Evolutionary conservation across 2,888 invertebrate species (phyloP).

Genomic region (Homarus gammarus): DNA sequence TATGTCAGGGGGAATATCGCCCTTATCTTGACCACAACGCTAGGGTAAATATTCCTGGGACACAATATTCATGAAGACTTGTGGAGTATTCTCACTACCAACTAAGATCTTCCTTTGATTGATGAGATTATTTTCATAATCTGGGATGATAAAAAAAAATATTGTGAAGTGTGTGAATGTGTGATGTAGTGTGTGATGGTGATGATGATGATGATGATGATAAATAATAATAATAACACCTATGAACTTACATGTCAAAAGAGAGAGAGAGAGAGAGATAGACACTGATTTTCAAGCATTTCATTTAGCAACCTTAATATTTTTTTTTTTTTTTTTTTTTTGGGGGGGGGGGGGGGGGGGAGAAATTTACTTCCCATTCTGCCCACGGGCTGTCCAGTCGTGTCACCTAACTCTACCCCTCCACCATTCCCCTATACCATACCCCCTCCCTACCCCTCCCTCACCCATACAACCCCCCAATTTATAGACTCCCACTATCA

Average conservation of each 20-base stretch:
- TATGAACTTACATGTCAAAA: no score
- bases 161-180: not conserved
- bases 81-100: conserved; percentile 46
- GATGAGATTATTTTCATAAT: not conserved
- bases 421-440: not conserved
- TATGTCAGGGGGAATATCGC: not conserved
- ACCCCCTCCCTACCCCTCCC: conserved; percentile 2
- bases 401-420: no score
- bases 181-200: conserved; percentile 7
- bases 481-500: no score
- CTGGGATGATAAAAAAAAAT: not conserved
- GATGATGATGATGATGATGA: no score
- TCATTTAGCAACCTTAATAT: no score
- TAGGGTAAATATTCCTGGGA: not conserved
- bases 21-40: not conserved
- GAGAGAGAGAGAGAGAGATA: conserved; percentile 37
- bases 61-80: conserved; percentile 50
- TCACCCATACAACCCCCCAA: no score
- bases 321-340: no score
- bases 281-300: not conserved
- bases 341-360: no score
- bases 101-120: conserved; percentile 38
- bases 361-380: no score
- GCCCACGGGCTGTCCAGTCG: not conserved
- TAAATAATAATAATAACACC: no score